A percentile compares a stretch with the other conserved stretches of the same genome.
These are phyloP conservation scores for Pseudorasbora parva DNA, from an alignment of 2,113 vertebrate species.

Conservation along the genomic window DNA sequence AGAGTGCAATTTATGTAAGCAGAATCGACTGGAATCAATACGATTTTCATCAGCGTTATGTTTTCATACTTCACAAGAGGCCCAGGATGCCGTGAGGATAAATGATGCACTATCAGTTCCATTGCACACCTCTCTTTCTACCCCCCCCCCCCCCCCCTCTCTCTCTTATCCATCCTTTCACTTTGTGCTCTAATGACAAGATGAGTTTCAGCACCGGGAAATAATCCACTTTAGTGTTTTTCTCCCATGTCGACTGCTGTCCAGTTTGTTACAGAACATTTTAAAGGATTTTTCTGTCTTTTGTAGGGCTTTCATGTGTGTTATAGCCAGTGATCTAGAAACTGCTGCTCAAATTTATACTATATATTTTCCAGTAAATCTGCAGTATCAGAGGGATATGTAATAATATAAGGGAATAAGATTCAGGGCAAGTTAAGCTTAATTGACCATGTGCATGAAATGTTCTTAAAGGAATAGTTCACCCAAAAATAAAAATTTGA, in stretches of 20 bases:
- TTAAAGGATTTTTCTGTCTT: slow-evolving; percentile 7
- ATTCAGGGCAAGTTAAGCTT: too few species aligned
- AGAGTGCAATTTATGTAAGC: slow-evolving; percentile 75
- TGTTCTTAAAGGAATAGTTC: too few species aligned
- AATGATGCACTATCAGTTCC: slow-evolving; percentile 72
- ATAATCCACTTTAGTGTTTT: slow-evolving; percentile 61
- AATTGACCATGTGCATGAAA: too few species aligned
- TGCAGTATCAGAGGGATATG: background rate
- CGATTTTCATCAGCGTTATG: slow-evolving; percentile 79
- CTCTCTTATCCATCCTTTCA: slow-evolving; percentile 39
- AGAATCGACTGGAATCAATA: slow-evolving; percentile 74
- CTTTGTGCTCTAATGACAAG: slow-evolving; percentile 48
- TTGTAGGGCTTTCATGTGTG: background rate
- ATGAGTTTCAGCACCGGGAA: slow-evolving; percentile 62
- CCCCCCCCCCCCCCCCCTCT: slow-evolving; percentile 7
- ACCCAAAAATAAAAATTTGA: too few species aligned
- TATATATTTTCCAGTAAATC: background rate
- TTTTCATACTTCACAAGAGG: slow-evolving; percentile 74
- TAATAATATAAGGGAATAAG: too few species aligned
- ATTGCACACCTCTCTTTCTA: slow-evolving; percentile 1
- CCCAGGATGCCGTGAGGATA: slow-evolving; percentile 64
- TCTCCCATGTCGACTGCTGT: slow-evolving; percentile 68
- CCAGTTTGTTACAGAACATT: slow-evolving; percentile 37
- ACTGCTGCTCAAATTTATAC: background rate
- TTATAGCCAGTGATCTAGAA: background rate